These are phyloP conservation scores for Xenopus tropicalis DNA, from an alignment of 2,113 vertebrate genomes.

Conservation along the genomic window UCB_Xtro_10.0 CM004443.2:205625001-205625500, in stretches of 20 bases:
- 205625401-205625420: background rate
- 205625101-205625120: slow-evolving; percentile 2
- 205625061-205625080: too few relatives aligned
- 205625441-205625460: background rate
- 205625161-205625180: slow-evolving; percentile 1
- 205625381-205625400: background rate
- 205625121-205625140: background rate
- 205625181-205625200: background rate
- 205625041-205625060: too few relatives aligned
- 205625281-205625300: slow-evolving; percentile 8
- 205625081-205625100: slow-evolving; percentile 18
- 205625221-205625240: background rate
- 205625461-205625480: slow-evolving; percentile 7
- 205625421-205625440: background rate
- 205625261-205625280: slow-evolving; percentile 9
- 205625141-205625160: background rate
- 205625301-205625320: background rate
- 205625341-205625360: slow-evolving; percentile 17
- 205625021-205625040: too few relatives aligned
- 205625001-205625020: too few relatives aligned
- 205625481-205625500: background rate
- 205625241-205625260: background rate
- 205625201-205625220: background rate
- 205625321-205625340: background rate
- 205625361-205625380: background rate